Percentiles rank a stretch among this genome's conserved stretches.
phyloP scores from a whole-genome alignment of 2,797 vertebrate genomes.

The Muscicapa comitata region DNA sequence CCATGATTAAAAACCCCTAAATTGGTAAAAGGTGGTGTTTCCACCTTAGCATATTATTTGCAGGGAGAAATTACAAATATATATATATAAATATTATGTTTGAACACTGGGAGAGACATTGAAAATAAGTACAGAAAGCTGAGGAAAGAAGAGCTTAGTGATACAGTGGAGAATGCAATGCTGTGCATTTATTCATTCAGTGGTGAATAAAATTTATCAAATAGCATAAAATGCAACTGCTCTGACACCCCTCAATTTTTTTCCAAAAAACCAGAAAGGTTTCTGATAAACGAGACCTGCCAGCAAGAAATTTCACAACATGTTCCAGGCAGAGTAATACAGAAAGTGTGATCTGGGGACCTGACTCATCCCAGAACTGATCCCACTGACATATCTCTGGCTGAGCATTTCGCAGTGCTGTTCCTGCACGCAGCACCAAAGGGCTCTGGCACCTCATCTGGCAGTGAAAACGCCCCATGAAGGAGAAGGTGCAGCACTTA shows the following conservation, averaged over 20 bases:
- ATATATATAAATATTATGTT: not conserved
- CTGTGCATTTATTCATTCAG: not conserved
- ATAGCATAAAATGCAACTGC: not conserved
- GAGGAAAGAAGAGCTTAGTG: not conserved
- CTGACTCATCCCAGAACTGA: slow-evolving; percentile 55
- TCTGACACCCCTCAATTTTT: not conserved
- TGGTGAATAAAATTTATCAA: not conserved
- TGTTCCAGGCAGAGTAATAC: slow-evolving; percentile 49
- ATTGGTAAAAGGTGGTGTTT: not conserved
- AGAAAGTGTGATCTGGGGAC: not conserved
- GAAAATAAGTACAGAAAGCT: not conserved
- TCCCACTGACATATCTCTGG: slow-evolving; percentile 11
- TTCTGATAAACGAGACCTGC: slow-evolving; percentile 44
- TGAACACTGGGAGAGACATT: not conserved
- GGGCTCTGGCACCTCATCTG: not conserved
- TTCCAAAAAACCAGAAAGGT: not conserved
- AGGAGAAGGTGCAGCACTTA: not conserved
- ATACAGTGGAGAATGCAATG: not conserved
- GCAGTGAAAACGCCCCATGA: not conserved
- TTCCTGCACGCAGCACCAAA: not conserved
- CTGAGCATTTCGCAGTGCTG: not conserved
- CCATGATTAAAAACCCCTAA: not conserved
- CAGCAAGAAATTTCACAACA: not conserved
- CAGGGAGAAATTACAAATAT: not conserved
- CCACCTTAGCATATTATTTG: not conserved